Evolutionary conservation across 2,797 vertebrate species (phyloP).

Genomic region (Hybognathus amarus): DNA sequence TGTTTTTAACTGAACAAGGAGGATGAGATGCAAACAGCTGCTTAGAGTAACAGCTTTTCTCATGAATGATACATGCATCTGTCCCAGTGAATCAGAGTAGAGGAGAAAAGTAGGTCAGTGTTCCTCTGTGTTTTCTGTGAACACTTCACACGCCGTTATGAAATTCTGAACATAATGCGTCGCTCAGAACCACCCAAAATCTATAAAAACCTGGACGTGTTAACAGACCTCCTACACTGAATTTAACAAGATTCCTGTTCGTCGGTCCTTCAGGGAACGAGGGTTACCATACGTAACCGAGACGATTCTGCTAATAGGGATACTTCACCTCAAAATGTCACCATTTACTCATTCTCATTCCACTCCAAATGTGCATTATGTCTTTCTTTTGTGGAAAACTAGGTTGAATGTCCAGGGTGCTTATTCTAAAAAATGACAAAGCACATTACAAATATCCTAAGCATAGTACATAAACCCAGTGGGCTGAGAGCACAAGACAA

Average conservation of each 20-base stretch:
- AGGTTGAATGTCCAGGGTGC: background rate
- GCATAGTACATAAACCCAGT: background rate
- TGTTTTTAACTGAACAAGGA: constrained; percentile 42
- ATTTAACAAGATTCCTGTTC: background rate
- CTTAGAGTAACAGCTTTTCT: constrained; percentile 25
- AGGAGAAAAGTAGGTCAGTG: constrained; percentile 57
- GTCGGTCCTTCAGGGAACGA: too few species aligned
- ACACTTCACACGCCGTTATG: constrained; percentile 4
- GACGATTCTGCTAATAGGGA: background rate
- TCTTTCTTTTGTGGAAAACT: constrained; percentile 1
- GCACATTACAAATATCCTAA: background rate
- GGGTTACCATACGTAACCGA: too few species aligned
- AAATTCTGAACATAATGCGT: background rate
- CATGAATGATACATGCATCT: constrained; percentile 51
- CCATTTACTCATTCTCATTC: background rate
- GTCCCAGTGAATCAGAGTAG: constrained; percentile 5
- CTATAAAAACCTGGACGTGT: constrained; percentile 5
- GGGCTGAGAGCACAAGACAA: background rate
- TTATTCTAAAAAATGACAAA: background rate
- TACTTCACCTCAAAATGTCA: constrained; percentile 9
- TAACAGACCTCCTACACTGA: constrained; percentile 20
- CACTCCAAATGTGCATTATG: background rate
- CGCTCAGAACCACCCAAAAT: background rate
- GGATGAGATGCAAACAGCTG: constrained; percentile 40
- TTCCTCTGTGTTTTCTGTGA: constrained; percentile 42